Base-by-base conservation (phyloP, 2,888 invertebrate species). In the Malachius bipustulatus region DNA sequence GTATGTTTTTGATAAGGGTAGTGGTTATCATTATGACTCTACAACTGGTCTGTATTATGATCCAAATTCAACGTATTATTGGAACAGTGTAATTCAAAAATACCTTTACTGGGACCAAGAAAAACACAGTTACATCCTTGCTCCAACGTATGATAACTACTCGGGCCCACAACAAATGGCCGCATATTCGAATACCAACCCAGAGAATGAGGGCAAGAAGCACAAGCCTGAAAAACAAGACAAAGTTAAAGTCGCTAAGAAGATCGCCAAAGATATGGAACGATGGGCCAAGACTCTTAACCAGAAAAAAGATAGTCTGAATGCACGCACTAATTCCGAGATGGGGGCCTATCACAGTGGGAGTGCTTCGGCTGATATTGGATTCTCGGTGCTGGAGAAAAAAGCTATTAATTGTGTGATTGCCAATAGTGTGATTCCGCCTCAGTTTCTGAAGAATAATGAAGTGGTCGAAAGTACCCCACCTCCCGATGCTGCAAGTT, bases 271-370 rank as follows among this genome's bases (percentile, higher is more conserved):
- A 66, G 84, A 87, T 49, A 87, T 87, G 87, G 82, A 82, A 55
- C 73, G 82, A 39, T 98, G 98, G 98, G 98, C 97, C 0, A 89
- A 96, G 51, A 89, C 89, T 8, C 66, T 96, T 44, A 97, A 97
- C 59, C 94, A 96, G 59, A 91, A 91, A 65, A 96, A 96, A 59
- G 88, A 90, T 62, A 62, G 43, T 60, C 67, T 14, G 60, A 67
- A 45, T 9, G 40, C 47, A 2, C 52, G 50, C 34, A 37, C 47
- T 9, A 45, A 41, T 26, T 37, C 42, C 6, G 55, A 56, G 26
- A 40, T 34, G 13, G 43, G 41, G 13, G 35, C 39, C 13, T 38
- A 36, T 16, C 34, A 36, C 39, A 50, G 55, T 36, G 66, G 68
- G 0, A 72, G 77, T 42, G 87, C 82, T 1, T 82, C 89, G 1